Evolutionary conservation across 2,113 vertebrate species (phyloP), one percentile per base, ranked within the genome.

Genomic region (Choloepus hoffmanni): DNA sequence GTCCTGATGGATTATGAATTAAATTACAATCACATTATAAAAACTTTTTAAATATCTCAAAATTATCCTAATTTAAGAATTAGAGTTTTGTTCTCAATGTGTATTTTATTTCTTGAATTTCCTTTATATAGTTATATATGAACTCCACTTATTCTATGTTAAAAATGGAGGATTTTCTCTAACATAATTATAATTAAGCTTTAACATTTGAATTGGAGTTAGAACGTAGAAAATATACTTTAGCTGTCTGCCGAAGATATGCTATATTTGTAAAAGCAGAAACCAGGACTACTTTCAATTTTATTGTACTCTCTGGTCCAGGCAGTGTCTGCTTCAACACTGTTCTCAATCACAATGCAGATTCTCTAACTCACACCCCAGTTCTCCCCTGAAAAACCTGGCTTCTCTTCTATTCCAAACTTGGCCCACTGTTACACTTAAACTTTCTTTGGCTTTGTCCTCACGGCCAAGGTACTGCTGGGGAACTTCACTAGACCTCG

Each of bases 21-120:
- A 89, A 60, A 74, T 85, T 86, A 93, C n/a, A 88, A 91, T 78
- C 60, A 93, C 36, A 84, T 55, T 63, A 94, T 30, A 85, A 81
- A 93, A 90, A 78, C 2, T 23, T 45, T 74, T 43, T 13, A 24
- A 28, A 48, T 63, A 74, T 79, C n/a, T 85, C 79, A 77, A 63
- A 86, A 77, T 18, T 60, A 67, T 43, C 48, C 26, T 90, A 68
- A 90, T 87, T 86, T 94, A 55, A 78, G 60, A 90, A 62, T 62
- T 79, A 78, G 16, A 70, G 21, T 84, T 87, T 92, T 68, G 36
- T 40, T 87, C 72, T 91, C 86, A 76, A 84, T 76, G 43, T 79
- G 30, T 77, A 48, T 65, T 81, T 53, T 58, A 83, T 92, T 96
- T 93, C 58, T 79, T 89, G 2, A 89, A 86, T 96, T 95, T 89